Evolutionary conservation across 2,113 vertebrate genomes (phyloP).

Genomic region (Corythornis vintsioides): DNA sequence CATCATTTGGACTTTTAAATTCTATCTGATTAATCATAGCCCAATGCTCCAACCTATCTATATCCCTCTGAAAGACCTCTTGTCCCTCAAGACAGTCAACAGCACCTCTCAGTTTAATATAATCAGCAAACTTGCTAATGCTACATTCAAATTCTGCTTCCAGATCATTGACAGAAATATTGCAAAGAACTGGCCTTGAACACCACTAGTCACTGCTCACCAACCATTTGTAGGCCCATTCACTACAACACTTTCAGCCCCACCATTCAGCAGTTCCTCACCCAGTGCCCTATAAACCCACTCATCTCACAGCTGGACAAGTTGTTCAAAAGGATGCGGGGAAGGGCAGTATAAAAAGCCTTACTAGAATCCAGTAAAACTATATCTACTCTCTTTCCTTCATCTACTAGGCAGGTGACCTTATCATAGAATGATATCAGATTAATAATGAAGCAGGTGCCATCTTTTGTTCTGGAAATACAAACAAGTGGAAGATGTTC

Average conservation of each 20-base stretch:
- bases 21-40: background rate
- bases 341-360: background rate
- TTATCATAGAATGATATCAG: background rate
- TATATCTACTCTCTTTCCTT: background rate
- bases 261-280: background rate
- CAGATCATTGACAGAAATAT: background rate
- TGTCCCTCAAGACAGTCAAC: background rate
- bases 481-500: background rate
- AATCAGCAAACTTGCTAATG: background rate
- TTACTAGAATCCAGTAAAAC: background rate
- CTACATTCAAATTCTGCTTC: background rate
- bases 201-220: rapidly evolving
- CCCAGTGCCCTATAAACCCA: background rate
- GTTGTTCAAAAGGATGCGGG: background rate
- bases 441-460: background rate
- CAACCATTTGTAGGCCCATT: background rate
- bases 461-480: background rate
- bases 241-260: background rate
- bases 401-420: background rate
- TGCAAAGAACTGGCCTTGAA: background rate
- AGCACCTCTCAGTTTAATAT: background rate
- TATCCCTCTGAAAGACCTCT: background rate
- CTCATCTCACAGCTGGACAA: background rate
- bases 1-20: background rate
- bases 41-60: background rate